Base-by-base conservation (phyloP, 2,888 invertebrate species). In the Campaea margaritaria region DNA sequence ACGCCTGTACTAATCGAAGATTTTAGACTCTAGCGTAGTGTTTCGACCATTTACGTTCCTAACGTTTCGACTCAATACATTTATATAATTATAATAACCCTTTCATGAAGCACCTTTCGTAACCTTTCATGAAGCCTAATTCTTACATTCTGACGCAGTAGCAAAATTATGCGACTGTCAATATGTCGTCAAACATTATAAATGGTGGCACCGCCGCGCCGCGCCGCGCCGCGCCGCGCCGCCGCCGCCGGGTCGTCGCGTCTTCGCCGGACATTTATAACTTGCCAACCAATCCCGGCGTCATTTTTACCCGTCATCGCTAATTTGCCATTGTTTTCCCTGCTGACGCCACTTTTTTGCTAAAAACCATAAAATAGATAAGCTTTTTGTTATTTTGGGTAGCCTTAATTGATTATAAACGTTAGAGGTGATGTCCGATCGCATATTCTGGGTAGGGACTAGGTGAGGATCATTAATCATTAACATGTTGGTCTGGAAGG, bases 301-400 rank as follows among this genome's bases (percentile, higher is more conserved):
- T 90, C 88, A 91, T 90, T 91, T 90, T 90, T 90, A 87, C 81
- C 87, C 89, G 91, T 91, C 91, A 90, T 81, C 85, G 79, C 91
- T 91, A 91, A 92, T 92, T 91, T 86, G 89, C 90, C 82, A 91
- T 91, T 92, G 91, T 91, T 91, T 91, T 85, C 81, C 76, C 78
- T 78, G 67, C 83, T 86, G 91, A 91, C 90, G 91, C 91, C 91
- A 90, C 76, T 86, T 92, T 89, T 90, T 89, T 85, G 77, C 81
- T 74, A 68, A 81, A 86, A 88, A 91, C 90, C 92, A 89, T 92
- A 91, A 91, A 92, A 81, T 81, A 89, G 90, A 91, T 91, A 90
- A 87, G 76, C 51, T 82, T 82, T 86, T 86, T 85, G 79, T 82
- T 77, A 70, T 79, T 70, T 79, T 75, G 79, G 79, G 80, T 76